Evolutionary conservation across 1,140 invertebrate genomes (phyloP), one percentile per base, ranked within the genome.

Genomic region (Drosophila carrolli): DNA sequence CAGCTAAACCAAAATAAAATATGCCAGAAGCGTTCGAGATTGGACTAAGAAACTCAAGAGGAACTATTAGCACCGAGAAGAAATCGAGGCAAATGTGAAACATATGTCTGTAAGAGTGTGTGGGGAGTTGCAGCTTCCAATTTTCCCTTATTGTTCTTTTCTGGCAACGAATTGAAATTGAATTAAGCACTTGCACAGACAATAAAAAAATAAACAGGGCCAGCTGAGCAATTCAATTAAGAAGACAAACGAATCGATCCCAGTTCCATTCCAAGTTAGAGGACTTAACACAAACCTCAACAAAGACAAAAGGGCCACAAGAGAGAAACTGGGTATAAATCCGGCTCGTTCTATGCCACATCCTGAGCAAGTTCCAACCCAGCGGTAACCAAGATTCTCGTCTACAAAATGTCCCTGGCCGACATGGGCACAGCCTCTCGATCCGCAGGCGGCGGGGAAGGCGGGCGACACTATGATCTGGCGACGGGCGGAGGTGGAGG

Each of bases 391-490:
- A 91, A 90, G 73, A 90, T 91, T 90, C 74, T 91, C 61, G 78
- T 91, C 65, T 91, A 91, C 67, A 91, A 91, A 90, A 91, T 91
- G 90, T 91, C 90, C 62, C 61, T 91, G 55, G 90, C 90, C 74
- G 90, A 91, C 72, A 91, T 91, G 90, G 90, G 90, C 72, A 91
- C 90, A 67, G 81, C 76, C 51, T 67, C 78, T 14, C 80, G 90
- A 51, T 84, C 75, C 77, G 78, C 73, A 14, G 78, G 65, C 14
- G 60, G 63, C 8, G 72, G 68, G 11, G 65, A 62, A 48, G 84
- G 80, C 3, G 73, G 81, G 2, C 67, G 61, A 11, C 68, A 72
- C 53, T 72, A 72, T 9, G 68, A 72, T 19, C 19, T 60, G 54
- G 55, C 38, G 27, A 53, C 51, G 1, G 78, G 78, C 9, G 73